phyloP scores from a whole-genome alignment of 2,888 invertebrate genomes.

The Petrolisthes cinctipes region DNA sequence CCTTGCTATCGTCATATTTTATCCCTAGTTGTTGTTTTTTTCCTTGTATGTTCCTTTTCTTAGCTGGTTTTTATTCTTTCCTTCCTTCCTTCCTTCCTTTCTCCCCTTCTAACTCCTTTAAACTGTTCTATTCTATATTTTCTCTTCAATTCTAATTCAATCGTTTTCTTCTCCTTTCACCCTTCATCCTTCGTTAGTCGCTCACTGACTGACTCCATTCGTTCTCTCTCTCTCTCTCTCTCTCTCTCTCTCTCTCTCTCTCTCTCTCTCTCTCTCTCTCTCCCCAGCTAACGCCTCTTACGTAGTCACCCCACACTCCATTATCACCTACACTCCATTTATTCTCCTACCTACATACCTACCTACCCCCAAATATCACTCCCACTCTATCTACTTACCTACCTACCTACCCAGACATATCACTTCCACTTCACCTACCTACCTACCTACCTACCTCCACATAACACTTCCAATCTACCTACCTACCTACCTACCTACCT shows the following conservation, averaged over 20 bases:
- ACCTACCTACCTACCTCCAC: too few relatives aligned
- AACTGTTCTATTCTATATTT: not conserved
- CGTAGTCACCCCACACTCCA: not conserved
- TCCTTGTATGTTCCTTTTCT: not conserved
- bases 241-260: not conserved
- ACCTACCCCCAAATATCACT: not conserved
- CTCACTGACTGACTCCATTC: not conserved
- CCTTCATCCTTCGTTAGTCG: not conserved
- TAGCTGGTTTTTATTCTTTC: not conserved
- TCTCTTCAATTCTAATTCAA: not conserved
- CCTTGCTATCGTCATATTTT: not conserved
- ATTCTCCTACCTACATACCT: not conserved
- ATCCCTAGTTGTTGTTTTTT: not conserved
- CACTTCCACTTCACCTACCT: not conserved
- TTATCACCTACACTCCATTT: not conserved
- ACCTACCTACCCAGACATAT: not conserved
- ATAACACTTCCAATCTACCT: not conserved
- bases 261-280: not conserved
- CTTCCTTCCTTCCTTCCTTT: not conserved
- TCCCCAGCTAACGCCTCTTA: not conserved
- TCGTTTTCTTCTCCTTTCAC: not conserved
- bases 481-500: too few relatives aligned
- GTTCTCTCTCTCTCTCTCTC: too few relatives aligned
- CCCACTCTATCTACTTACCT: not conserved
- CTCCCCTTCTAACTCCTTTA: not conserved